Evolutionary conservation across 2,888 invertebrate genomes (phyloP).

Genomic region (Frankliniella intonsa): DNA sequence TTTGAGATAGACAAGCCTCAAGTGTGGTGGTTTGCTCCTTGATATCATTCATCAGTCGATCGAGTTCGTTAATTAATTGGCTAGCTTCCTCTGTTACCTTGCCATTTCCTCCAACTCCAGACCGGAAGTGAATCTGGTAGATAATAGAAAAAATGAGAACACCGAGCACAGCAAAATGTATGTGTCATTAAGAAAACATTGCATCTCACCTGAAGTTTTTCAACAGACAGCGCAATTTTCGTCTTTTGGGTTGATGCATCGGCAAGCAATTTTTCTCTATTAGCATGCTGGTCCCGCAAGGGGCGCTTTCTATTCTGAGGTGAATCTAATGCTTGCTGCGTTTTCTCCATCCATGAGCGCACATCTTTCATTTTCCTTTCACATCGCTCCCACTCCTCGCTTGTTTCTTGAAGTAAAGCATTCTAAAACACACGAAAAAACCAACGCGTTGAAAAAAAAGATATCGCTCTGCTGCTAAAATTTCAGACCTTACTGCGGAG

Average conservation of each 20-base stretch:
- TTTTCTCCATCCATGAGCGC: constrained; percentile 83
- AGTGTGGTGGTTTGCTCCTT: constrained; percentile 62
- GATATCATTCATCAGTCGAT: constrained; percentile 58
- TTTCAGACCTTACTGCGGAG: constrained; percentile 35
- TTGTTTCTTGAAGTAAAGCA: constrained; percentile 81
- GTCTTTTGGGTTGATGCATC: constrained; percentile 86
- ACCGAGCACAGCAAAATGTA: not conserved
- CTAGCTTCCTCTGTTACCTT: constrained; percentile 68
- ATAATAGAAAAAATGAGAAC: constrained; percentile 20
- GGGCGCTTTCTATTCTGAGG: constrained; percentile 82
- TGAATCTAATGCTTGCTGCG: constrained; percentile 68
- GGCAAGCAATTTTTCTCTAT: constrained; percentile 79
- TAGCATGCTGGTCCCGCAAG: constrained; percentile 76
- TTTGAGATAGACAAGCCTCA: constrained; percentile 72
- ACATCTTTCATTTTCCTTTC: constrained; percentile 90
- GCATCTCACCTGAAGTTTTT: constrained; percentile 75
- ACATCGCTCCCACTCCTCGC: constrained; percentile 95
- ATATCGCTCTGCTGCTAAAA: not conserved
- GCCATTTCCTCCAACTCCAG: constrained; percentile 74
- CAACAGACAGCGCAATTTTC: constrained; percentile 81
- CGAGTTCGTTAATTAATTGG: constrained; percentile 64
- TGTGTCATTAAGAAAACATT: not conserved
- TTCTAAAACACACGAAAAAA: constrained; percentile 55
- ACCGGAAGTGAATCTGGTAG: constrained; percentile 77
- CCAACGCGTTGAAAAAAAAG: not conserved